Evolutionary conservation across 64 coral and sea anemone genomes (phyloP).

Genomic region (Dendrophyllia cribrosa): DNA sequence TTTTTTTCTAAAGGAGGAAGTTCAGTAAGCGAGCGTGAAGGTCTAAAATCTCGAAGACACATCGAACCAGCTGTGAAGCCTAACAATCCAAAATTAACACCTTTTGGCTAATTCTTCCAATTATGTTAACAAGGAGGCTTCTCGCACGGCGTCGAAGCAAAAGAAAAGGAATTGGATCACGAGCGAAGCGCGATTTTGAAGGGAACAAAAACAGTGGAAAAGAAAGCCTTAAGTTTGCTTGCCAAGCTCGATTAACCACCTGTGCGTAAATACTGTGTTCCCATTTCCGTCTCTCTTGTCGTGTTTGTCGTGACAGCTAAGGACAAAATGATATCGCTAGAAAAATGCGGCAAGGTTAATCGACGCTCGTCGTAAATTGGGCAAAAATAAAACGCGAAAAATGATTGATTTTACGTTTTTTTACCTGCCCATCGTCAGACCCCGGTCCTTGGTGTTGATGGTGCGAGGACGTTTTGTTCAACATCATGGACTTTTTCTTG

Average conservation of each 20-base stretch:
- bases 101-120: constrained; percentile 72
- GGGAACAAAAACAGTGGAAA: background rate
- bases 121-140: constrained; percentile 78
- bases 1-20: background rate
- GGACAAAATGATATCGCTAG: background rate
- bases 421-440: constrained; percentile 90
- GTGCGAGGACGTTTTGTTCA: constrained; percentile 69
- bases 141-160: background rate
- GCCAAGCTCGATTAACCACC: constrained; percentile 41
- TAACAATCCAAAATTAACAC: constrained; percentile 76
- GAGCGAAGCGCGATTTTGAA: constrained; percentile 2
- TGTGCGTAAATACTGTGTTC: constrained; percentile 11
- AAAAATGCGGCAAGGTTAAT: background rate
- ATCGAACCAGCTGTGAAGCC: constrained; percentile 33
- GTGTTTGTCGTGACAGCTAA: constrained; percentile 26
- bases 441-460: constrained; percentile 68
- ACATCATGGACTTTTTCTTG: constrained; percentile 95
- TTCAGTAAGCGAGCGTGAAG: background rate
- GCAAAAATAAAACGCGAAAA: background rate
- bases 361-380: background rate
- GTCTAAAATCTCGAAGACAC: constrained; percentile 7
- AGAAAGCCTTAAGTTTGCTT: constrained; percentile 16
- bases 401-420: background rate
- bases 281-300: constrained; percentile 21
- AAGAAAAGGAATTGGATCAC: background rate